Conservation (phyloP, 2,888 invertebrate species). For the Microplitis deprimator region DNA sequence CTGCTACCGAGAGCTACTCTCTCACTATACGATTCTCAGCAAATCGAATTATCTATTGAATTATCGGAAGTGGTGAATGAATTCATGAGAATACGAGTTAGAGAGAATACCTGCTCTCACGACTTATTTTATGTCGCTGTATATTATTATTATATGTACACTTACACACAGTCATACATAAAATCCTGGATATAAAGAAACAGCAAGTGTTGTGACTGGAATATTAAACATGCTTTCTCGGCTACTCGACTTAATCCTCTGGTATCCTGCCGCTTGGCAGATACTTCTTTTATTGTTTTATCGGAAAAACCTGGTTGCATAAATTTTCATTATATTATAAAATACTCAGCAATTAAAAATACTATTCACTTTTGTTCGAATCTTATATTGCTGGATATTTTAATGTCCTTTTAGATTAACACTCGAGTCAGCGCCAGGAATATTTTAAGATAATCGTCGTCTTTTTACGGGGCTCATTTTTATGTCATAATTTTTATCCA, state of each 20-base stretch:
- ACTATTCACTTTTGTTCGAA: constrained; percentile 1
- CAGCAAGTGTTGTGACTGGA: constrained; percentile 35
- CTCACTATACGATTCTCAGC: constrained; percentile 57
- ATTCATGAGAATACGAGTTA: constrained; percentile 28
- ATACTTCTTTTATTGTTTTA: constrained; percentile 15
- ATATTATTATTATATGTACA: constrained; percentile 2
- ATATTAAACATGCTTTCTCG: constrained; percentile 34
- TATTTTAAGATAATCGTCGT: neutral
- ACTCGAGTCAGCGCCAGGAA: neutral
- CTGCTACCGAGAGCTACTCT: neutral
- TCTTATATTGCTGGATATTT: neutral
- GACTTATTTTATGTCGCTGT: constrained; percentile 2
- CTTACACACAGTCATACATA: neutral
- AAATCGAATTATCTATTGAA: constrained; percentile 66
- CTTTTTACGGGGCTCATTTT: neutral
- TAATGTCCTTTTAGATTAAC: neutral
- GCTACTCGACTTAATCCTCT: constrained; percentile 32
- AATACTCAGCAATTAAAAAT: constrained; percentile 35
- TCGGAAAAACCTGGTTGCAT: constrained; percentile 19
- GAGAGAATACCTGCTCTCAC: neutral
- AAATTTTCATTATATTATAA: constrained; percentile 24
- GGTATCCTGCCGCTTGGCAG: constrained; percentile 2
- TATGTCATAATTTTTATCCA: neutral
- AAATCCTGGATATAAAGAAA: constrained; percentile 19
- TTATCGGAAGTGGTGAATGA: constrained; percentile 59